Conservation (phyloP, 1,140 invertebrate genomes). For the Hypothenemus hampei region DNA sequence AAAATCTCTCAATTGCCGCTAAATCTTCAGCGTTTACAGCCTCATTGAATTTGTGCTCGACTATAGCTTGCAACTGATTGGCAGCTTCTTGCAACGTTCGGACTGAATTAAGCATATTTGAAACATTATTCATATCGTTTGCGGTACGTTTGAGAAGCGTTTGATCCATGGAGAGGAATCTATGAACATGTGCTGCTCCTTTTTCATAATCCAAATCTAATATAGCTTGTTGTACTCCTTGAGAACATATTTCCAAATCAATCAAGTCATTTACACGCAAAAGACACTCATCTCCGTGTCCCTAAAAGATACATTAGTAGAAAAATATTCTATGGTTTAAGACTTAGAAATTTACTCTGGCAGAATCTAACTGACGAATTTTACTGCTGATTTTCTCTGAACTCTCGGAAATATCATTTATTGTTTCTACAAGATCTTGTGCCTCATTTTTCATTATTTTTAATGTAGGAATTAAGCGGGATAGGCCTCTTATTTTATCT, state of each 20-base stretch:
- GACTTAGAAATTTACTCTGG: constrained; percentile 63
- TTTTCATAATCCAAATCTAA: constrained; percentile 88
- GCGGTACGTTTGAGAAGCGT: constrained; percentile 63
- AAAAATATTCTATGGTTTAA: not conserved
- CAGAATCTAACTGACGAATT: constrained; percentile 89
- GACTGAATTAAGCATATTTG: constrained; percentile 71
- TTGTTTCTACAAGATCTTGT: constrained; percentile 73
- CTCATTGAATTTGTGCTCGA: constrained; percentile 84
- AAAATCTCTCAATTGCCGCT: constrained; percentile 93
- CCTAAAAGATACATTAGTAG: constrained; percentile 52
- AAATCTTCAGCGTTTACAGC: constrained; percentile 85
- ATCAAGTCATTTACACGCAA: constrained; percentile 92
- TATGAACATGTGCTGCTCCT: constrained; percentile 90
- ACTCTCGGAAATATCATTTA: constrained; percentile 80
- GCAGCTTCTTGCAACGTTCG: constrained; percentile 82
- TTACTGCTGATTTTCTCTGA: constrained; percentile 94
- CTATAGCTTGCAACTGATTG: constrained; percentile 56
- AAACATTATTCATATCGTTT: constrained; percentile 41
- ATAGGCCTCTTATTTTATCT: constrained; percentile 59
- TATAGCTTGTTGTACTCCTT: constrained; percentile 90
- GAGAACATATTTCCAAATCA: constrained; percentile 91
- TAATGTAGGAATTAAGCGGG: constrained; percentile 63
- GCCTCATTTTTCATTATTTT: constrained; percentile 65
- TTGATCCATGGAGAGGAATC: constrained; percentile 94
- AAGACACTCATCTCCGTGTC: constrained; percentile 90